phyloP scores from a whole-genome alignment of 1,140 invertebrate genomes.

The Conopomorpha cramerella region DNA sequence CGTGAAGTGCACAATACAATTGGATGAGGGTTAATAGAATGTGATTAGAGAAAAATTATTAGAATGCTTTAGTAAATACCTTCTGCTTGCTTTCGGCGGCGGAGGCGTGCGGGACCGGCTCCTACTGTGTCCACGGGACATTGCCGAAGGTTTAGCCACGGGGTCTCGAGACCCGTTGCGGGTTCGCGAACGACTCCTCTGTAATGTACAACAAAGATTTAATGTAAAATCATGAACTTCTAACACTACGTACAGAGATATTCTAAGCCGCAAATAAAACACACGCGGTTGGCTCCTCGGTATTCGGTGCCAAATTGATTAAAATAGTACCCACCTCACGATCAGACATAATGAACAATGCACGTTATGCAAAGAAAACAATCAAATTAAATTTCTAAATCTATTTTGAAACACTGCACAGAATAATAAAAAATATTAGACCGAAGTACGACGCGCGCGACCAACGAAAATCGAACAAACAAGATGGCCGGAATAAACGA shows the following conservation, averaged over 20 bases:
- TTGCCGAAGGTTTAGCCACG: constrained; percentile 30
- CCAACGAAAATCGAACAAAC: constrained; percentile 30
- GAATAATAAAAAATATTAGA: constrained; percentile 24
- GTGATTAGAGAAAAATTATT: no score
- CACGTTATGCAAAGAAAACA: constrained; percentile 22
- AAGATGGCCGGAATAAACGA: constrained; percentile 46
- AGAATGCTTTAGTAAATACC: no score
- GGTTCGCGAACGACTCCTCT: constrained; percentile 55
- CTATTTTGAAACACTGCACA: constrained; percentile 26
- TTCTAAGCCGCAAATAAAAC: constrained; percentile 30
- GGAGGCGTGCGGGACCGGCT: constrained; percentile 53
- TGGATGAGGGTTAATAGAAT: no score
- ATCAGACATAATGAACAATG: constrained; percentile 44
- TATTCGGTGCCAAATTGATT: constrained; percentile 14
- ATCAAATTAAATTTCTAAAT: constrained; percentile 26
- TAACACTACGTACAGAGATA: no score
- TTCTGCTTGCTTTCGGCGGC: constrained; percentile 46
- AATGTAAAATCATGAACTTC: no score
- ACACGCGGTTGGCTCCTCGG: constrained; percentile 22
- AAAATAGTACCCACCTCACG: constrained; percentile 57
- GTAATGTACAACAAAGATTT: no score
- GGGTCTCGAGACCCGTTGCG: constrained; percentile 52
- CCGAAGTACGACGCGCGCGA: constrained; percentile 22
- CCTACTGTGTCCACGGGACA: constrained; percentile 51
- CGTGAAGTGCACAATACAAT: no score